Percentiles rank a stretch among this genome's conserved stretches.
These are phyloP conservation scores for Zaprionus camerounensis DNA, from an alignment of 1,140 invertebrate species.

Conservation along the genomic window DNA sequence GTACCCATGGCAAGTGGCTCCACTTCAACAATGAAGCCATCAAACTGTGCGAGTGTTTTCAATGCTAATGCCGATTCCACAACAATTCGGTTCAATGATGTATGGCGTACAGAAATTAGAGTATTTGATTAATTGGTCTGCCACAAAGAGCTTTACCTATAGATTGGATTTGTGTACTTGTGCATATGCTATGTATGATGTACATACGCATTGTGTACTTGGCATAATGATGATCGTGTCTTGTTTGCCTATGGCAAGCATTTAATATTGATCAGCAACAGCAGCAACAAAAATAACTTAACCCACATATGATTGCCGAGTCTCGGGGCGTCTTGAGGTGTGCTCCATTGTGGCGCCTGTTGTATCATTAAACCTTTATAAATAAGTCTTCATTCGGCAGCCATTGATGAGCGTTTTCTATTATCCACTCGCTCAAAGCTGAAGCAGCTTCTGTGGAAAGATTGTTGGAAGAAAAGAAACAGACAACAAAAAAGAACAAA, in stretches of 20 bases:
- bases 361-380: slow-evolving; percentile 66
- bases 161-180: background rate
- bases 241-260: slow-evolving; percentile 26
- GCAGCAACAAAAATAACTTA: slow-evolving; percentile 31
- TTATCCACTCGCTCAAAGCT: slow-evolving; percentile 34
- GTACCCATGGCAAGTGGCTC: slow-evolving; percentile 30
- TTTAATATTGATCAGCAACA: slow-evolving; percentile 30
- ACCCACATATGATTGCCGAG: slow-evolving; percentile 58
- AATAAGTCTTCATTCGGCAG: slow-evolving; percentile 42
- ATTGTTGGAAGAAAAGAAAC: slow-evolving; percentile 36
- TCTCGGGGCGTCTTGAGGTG: slow-evolving; percentile 26
- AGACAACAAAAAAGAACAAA: slow-evolving; percentile 7
- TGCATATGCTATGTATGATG: slow-evolving; percentile 2
- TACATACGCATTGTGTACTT: slow-evolving; percentile 32
- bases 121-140: slow-evolving; percentile 70
- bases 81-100: slow-evolving; percentile 64
- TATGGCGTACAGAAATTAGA: slow-evolving; percentile 72
- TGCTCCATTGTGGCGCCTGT: slow-evolving; percentile 41
- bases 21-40: slow-evolving; percentile 78
- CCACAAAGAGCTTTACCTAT: background rate
- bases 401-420: slow-evolving; percentile 57
- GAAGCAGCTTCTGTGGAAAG: slow-evolving; percentile 23
- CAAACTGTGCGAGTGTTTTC: slow-evolving; percentile 63
- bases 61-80: slow-evolving; percentile 54
- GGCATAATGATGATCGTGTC: slow-evolving; percentile 35